Base-by-base conservation (phyloP, 64 coral and sea anemone genomes). In the Hydrozoanthus tunicans region DNA sequence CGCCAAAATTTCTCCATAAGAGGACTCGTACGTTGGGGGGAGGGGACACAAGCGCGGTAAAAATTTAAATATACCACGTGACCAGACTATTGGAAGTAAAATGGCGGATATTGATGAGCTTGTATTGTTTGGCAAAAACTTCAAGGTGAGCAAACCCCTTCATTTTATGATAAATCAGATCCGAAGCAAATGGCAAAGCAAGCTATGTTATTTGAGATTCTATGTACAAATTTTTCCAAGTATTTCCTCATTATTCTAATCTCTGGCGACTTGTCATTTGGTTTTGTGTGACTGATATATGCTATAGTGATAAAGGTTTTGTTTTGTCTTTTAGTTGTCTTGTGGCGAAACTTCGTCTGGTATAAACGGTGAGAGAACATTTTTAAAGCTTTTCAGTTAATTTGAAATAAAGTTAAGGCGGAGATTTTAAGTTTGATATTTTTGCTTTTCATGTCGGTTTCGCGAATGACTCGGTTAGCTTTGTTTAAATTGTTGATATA, bases 81-180 rank as follows among this genome's bases (percentile, higher is more conserved):
- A 82, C 13, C 26, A 0, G 63, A 62, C 17, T 13, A 1, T 15
- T 7, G 32, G 6, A 25, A 82, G 32, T 32, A 82, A 82, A 59
- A 93, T 93, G 92, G 92, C 83, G 85, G 92, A 89, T 55, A 68
- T 93, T 15, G 92, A 93, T 4, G 92, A 89, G 4, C 77, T 81
- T 56, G 62, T 93, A 7, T 53, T 51, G 64, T 93, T 93, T 77
- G 89, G 85, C 63, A 66, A 93, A 73, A 93, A 93, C 61, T 93
- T 93, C 85, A 93, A 71, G 83, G 92, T 93, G 14, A 27, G 25
- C 24, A 11, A 51, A 23, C 53, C 0, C 56, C 54, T 24, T 6
- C 27, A 14, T 5, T 5, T 58, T 9, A 12, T 83, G 20, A 11
- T 51, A 53, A 57, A 0, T 6, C 17, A 61, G 20, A 62, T 5